Evolutionary conservation across 2,888 invertebrate species (phyloP).

Genomic region (Dicyrtoma fusca): DNA sequence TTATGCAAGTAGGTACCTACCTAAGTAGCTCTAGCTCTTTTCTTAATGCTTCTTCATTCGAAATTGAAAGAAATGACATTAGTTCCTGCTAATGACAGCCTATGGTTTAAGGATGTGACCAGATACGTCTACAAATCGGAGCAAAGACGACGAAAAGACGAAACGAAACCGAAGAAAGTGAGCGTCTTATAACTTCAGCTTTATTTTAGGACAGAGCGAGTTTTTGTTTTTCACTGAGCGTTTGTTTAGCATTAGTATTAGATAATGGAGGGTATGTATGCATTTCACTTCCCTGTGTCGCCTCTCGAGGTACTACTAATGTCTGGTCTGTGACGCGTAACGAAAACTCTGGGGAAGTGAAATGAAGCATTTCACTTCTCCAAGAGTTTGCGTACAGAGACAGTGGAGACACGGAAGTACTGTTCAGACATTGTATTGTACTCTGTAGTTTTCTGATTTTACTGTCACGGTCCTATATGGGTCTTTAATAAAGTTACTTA

Average conservation of each 20-base stretch:
- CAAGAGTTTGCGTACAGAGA: background rate
- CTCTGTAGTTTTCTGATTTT: background rate
- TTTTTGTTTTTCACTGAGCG: background rate
- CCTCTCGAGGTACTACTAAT: constrained; percentile 7
- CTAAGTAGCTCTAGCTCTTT: no score
- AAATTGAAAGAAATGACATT: no score
- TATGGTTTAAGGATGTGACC: no score
- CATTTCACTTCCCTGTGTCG: background rate
- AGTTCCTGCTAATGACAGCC: no score
- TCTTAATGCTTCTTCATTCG: no score
- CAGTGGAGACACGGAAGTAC: background rate
- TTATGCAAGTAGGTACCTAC: no score
- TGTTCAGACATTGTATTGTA: background rate
- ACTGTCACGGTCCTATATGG: background rate
- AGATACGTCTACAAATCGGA: no score
- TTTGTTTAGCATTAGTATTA: constrained; percentile 4
- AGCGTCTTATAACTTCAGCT: no score
- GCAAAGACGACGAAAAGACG: no score
- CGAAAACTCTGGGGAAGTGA: constrained; percentile 24
- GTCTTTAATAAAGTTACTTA: background rate
- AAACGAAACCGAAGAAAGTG: no score
- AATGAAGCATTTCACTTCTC: constrained; percentile 6
- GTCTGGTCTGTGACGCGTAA: constrained; percentile 16
- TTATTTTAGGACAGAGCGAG: no score
- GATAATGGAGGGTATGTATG: background rate